Base-by-base conservation (phyloP, 2,888 invertebrate species). In the Orthosia incerta region DNA sequence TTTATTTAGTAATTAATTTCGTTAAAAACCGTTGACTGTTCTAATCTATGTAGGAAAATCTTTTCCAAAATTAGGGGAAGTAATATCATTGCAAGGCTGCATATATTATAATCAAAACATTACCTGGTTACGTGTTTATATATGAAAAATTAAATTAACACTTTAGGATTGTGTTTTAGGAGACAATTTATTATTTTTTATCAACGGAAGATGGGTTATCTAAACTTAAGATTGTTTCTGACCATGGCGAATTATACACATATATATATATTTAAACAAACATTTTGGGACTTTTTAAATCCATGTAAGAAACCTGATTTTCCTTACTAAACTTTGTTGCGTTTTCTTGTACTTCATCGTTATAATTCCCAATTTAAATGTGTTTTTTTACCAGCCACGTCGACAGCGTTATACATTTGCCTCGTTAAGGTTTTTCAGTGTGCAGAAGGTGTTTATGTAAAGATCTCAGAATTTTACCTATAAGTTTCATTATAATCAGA, bases 31-130 rank as follows among this genome's bases (percentile, higher is more conserved):
- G 55, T 62, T 74, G 65, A 56, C 16, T 51, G 31, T 76, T 23
- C n/a, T 77, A 66, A 84, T 84, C 84, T 84, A n/a, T 31, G 70
- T 50, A 78, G 78, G 83, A 83, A 84, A 84, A 84, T 84, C 84
- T 76, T 71, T 51, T 18, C 56, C 39, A 20, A 75, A 82, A 71
- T 74, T 80, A 71, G 65, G 84, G 84, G 84, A 84, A 84, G 83
- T 84, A 70, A 76, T 74, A 60, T 73, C 51, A 64, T 48, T 69
- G 70, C 84, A 84, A 84, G 80, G 84, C 20, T 84, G 82, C 74
- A 84, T 84, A 74, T 71, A 85, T 85, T 82, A 83, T 26, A 46
- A 23, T 20, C 57, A 63, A 74, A 79, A 59, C 26, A 68, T 74
- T 70, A 45, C 26, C 20, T 65, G 67, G 0, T 61, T 45, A 46